Evolutionary conservation across 2,797 vertebrate genomes (phyloP), one percentile per base, ranked within the genome.

Genomic region (Florisuga fusca): DNA sequence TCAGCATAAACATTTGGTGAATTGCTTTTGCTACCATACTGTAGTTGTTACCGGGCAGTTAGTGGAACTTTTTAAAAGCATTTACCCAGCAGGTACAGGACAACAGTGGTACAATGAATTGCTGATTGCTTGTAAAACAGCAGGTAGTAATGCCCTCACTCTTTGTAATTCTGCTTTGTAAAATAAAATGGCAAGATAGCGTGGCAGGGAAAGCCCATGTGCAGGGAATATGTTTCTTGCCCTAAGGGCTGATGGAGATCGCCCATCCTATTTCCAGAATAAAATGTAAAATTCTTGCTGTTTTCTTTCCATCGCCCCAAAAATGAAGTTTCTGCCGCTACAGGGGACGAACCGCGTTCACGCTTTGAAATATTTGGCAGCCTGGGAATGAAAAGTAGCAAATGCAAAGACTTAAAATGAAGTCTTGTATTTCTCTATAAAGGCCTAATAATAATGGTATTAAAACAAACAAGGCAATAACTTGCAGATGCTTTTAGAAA

Each of bases 1-100:
- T 98, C 96, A 89, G 97, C 95, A 89, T 98, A 98, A 98, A 98
- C 97, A 98, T 98, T 98, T 84, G 78, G 95, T 89, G 95, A 97
- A 97, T 98, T 98, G 96, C 96, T 96, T 95, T 95, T 94, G 98
- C 98, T 98, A 98, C 98, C 97, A 96, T 89, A 96, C 93, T 71
- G 53, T 92, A 94, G 94, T 91, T 96, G 95, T 97, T 95, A 64
- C 91, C 55, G 96, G 97, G 95, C 94, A 96, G 94, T 96, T 95
- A 89, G 89, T 54, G 89, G 95, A 97, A 97, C 92, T 96, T 96
- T 92, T 94, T 63, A 25, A 77, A 94, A 93, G 93, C 96, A 41
- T 97, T 97, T 97, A 85, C 97, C 93, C 97, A 98, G 97, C 97
- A 97, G 98, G 97, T 98, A 97, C 92, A 95, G 97, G 97, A 96